A percentile compares a stretch with the other conserved stretches of the same genome.
phyloP scores from a whole-genome alignment of 2,888 invertebrate genomes.

The Xestia ashworthii region DNA sequence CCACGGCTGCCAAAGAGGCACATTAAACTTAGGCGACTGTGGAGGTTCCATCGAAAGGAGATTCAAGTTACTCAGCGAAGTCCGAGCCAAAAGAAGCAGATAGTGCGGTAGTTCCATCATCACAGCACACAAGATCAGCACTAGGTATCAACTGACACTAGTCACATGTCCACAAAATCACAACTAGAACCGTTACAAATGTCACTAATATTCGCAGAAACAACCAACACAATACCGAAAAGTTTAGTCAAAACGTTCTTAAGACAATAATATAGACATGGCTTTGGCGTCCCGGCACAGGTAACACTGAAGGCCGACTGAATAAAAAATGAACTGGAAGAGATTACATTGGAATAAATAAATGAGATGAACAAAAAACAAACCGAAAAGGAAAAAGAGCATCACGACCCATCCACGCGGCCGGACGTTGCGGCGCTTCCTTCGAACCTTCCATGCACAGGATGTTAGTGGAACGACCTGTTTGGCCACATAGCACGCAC shows the following conservation, averaged over 20 bases:
- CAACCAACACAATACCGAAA: constrained; percentile 46
- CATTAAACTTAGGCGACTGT: constrained; percentile 88
- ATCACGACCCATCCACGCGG: constrained; percentile 90
- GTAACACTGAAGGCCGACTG: constrained; percentile 91
- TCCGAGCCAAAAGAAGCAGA: constrained; percentile 84
- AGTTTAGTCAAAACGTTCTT: constrained; percentile 53
- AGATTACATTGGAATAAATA: constrained; percentile 91
- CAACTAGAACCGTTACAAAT: constrained; percentile 50
- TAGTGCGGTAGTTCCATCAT: constrained; percentile 89
- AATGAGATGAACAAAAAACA: constrained; percentile 91
- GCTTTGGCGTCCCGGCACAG: constrained; percentile 88
- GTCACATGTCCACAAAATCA: constrained; percentile 70
- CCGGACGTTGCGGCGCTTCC: constrained; percentile 91
- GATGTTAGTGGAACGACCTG: constrained; percentile 78
- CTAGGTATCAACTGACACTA: constrained; percentile 56
- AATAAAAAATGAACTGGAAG: constrained; percentile 90
- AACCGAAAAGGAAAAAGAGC: constrained; percentile 88
- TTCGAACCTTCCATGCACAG: constrained; percentile 85
- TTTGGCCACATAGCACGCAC: constrained; percentile 68
- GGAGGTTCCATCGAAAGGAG: constrained; percentile 87
- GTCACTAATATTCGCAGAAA: constrained; percentile 54
- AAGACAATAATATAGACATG: constrained; percentile 77
- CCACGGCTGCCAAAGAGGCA: constrained; percentile 90
- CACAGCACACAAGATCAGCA: constrained; percentile 73
- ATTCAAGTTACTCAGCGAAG: constrained; percentile 81